phyloP scores from a whole-genome alignment of 2,113 vertebrate species.

The Gavia stellata region DNA sequence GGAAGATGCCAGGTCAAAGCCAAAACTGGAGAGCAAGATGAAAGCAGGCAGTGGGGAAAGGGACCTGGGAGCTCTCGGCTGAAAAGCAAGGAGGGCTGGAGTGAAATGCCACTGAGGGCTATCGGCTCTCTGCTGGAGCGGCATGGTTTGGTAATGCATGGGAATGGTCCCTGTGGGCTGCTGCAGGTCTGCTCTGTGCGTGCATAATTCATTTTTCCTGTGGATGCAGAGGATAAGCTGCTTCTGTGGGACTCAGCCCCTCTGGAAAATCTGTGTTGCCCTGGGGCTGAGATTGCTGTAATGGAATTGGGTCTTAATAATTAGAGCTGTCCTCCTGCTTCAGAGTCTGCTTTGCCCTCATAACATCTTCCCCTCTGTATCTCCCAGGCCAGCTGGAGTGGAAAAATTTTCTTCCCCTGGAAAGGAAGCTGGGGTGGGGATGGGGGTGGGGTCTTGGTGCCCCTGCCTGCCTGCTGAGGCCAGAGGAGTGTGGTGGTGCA shows the following conservation, averaged over 20 bases:
- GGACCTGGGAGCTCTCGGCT: background rate
- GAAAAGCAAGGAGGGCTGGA: background rate
- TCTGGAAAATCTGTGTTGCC: background rate
- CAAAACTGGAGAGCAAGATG: background rate
- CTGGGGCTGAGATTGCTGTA: background rate
- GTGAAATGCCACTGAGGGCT: background rate
- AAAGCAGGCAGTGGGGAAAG: background rate
- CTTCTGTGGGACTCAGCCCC: background rate
- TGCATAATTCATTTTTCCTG: background rate
- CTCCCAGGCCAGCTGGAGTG: background rate
- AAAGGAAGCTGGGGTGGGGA: background rate
- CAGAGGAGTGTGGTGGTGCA: background rate
- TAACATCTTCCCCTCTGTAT: background rate
- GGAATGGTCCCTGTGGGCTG: background rate
- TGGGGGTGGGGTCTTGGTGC: accelerated
- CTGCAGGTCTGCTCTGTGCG: background rate
- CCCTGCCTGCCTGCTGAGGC: background rate
- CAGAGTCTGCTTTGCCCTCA: background rate
- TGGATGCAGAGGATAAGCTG: background rate
- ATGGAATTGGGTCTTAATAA: constrained; percentile 4
- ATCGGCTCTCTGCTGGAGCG: background rate
- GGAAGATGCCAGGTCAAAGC: background rate
- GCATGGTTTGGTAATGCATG: background rate
- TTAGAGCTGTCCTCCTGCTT: constrained; percentile 4
- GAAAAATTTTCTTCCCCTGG: background rate